Percentiles rank a stretch among this genome's conserved stretches.
phyloP scores from a whole-genome alignment of 2,888 invertebrate species.

The Xylota segnis region DNA sequence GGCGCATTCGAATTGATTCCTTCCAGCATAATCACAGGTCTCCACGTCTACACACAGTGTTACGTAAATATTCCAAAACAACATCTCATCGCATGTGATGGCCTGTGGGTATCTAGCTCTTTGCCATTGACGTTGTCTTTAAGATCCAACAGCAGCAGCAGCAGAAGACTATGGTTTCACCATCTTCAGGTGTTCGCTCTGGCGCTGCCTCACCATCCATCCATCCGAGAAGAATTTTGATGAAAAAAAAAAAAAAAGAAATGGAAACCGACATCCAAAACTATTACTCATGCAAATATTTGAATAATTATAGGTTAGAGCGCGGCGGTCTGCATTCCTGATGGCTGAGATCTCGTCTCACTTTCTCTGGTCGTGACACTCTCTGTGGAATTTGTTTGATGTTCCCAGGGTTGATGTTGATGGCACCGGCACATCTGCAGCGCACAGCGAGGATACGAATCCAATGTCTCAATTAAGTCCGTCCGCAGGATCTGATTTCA shows the following conservation, averaged over 20 bases:
- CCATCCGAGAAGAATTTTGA: background rate
- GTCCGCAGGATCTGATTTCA: constrained; percentile 60
- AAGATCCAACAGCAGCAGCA: constrained; percentile 33
- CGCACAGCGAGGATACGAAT: constrained; percentile 37
- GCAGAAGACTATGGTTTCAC: constrained; percentile 22
- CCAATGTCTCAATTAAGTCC: constrained; percentile 47
- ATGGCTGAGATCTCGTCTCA: background rate
- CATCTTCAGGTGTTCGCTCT: constrained; percentile 24
- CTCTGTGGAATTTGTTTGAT: constrained; percentile 51
- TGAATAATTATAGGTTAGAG: constrained; percentile 60
- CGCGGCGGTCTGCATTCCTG: constrained; percentile 21
- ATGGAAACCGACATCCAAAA: constrained; percentile 40
- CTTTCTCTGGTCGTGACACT: constrained; percentile 59
- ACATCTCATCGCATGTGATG: constrained; percentile 57
- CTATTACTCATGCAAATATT: constrained; percentile 64
- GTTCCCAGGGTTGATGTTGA: constrained; percentile 54
- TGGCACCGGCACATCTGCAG: background rate
- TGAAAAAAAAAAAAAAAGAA: no score
- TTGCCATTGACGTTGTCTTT: background rate
- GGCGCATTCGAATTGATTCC: constrained; percentile 59
- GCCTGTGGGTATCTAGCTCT: constrained; percentile 33
- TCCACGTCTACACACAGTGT: constrained; percentile 25
- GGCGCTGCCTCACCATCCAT: background rate
- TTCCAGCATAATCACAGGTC: constrained; percentile 59
- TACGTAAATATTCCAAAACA: constrained; percentile 66